Conservation (phyloP, 2,113 vertebrate genomes). For the Tragelaphus buxtoni region DNA sequence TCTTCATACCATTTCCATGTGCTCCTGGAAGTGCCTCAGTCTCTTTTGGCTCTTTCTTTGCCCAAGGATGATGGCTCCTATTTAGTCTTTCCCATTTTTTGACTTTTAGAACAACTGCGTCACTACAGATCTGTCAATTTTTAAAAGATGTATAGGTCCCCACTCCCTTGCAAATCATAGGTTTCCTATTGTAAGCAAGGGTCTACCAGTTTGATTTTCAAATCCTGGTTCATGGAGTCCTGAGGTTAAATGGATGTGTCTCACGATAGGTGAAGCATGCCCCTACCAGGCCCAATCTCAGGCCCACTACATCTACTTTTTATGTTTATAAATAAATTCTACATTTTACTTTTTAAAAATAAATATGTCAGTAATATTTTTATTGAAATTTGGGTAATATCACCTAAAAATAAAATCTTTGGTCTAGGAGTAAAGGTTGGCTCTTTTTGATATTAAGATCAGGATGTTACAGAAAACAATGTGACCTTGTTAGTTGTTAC, state of each 20-base stretch:
- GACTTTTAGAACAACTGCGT: neutral
- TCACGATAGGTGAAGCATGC: rapidly evolving
- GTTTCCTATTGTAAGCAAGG: neutral
- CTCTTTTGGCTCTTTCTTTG: rapidly evolving
- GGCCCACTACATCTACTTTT: rapidly evolving
- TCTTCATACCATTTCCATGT: rapidly evolving
- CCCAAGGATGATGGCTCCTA: neutral
- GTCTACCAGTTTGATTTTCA: neutral
- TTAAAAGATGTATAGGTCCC: too few relatives aligned
- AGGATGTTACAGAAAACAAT: neutral
- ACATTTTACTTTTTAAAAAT: neutral
- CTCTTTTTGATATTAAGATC: neutral
- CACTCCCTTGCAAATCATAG: neutral
- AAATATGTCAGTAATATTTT: neutral
- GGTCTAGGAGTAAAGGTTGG: neutral
- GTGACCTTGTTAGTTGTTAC: neutral
- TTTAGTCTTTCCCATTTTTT: neutral
- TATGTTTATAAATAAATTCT: neutral
- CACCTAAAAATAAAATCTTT: neutral
- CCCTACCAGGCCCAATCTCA: neutral
- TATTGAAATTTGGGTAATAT: neutral
- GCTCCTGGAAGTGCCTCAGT: neutral
- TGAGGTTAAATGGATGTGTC: rapidly evolving
- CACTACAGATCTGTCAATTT: neutral
- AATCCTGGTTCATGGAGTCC: neutral